Evolutionary conservation across 2,113 vertebrate genomes (phyloP), one percentile per base, ranked within the genome.

Genomic region (Oncorhynchus nerka): DNA sequence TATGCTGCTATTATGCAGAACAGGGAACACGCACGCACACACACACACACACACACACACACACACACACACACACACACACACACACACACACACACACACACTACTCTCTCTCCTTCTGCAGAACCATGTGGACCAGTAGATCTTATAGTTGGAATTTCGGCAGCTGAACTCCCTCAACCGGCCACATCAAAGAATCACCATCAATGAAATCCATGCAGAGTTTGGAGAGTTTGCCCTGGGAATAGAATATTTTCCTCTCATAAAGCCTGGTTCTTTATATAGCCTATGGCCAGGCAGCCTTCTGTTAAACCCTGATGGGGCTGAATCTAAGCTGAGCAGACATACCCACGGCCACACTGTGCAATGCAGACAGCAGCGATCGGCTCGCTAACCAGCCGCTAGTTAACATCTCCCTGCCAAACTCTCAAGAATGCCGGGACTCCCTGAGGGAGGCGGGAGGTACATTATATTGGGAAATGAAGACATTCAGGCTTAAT

Each of bases 161-260:
- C 24, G 16, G 75, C 82, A 89, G 88, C 87, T 89, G 86, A 84
- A 77, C 84, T 82, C 85, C 88, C 90, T 90, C 85, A 82, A 77
- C 79, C 74, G 77, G 74, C 90, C 86, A 91, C 89, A 90, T 90
- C 84, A 90, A 88, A 90, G 75, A 69, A 70, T 73, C 69, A 85
- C 74, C 62, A 57, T 75, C 71, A 61, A 82, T 74, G 66, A 81
- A 78, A 65, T 77, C 71, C 86, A 87, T 78, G 76, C 70, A 69
- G 81, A 79, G 75, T 83, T 80, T 78, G 76, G 68, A 71, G 81
- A 79, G 75, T 83, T 80, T 81, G 61, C 68, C 67, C 59, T 80
- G 74, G 71, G 75, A 84, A 69, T 61, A 59, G 72, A 81, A 69
- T 4, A 73, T 82, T 84, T 81, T 78, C 79, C 73, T 72, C 78